Base-by-base conservation (phyloP, 1,140 invertebrate genomes). In the Marisa cornuarietis region DNA sequence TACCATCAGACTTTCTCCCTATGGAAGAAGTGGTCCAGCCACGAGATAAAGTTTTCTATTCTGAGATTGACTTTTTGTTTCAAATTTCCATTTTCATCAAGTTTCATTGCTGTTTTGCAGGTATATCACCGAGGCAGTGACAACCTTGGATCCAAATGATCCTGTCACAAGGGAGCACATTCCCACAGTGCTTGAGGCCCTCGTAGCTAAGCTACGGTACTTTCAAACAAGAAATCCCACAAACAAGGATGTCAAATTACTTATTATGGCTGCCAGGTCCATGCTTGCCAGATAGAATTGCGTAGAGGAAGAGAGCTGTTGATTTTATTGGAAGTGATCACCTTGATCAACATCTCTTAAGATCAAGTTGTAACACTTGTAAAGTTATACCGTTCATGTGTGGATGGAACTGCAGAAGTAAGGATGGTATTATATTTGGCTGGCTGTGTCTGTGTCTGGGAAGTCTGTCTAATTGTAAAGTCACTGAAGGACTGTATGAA, bases 101-200 rank as follows among this genome's bases (percentile, higher is more conserved):
- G 10, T 31, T 14, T 71, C 49, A 49, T 42, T 68, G 76, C 65
- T 78, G 72, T 63, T 79, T 80, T 24, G 13, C 89, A 97, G 96
- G 85, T 98, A 96, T 92, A 92, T 98, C 54, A 94, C 96, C 88
- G 96, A 97, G 87, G 96, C 96, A 6, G 92, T 98, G 76, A 93
- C 97, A 88, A 96, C 94, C 89, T 91, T 98, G 68, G 95, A 97
- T 88, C 92, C 93, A 11, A 92, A 91, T 8, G 94, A 96, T 91
- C 93, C 94, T 0, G 93, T 95, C 18, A 96, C 95, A 0, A 93
- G 93, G 81, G 96, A 97, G 85, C 96, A 97, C 91, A 94, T 96
- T 85, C 94, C 94, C 0, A 93, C 92, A n/a, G 95, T 98, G 26
- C 90, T 97, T 31, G 92, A 93, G 75, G 94, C 94, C 81, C 92